Percentiles rank a stretch among this genome's conserved stretches.
These are phyloP conservation scores for Silurus asotus DNA, from an alignment of 2,113 vertebrate species.

Conservation along the genomic window DNA sequence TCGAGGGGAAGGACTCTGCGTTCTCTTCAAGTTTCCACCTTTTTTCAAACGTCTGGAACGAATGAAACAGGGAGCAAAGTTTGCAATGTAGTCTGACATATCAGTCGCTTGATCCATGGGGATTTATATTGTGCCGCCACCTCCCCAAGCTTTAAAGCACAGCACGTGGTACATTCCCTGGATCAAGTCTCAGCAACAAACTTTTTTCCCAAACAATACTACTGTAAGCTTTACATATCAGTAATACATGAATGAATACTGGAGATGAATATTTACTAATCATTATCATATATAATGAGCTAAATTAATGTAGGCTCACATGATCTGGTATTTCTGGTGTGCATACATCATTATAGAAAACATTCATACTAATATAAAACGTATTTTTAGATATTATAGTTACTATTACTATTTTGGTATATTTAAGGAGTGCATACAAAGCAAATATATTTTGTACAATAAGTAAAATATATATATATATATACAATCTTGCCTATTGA, in stretches of 20 bases:
- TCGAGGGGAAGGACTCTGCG: too few relatives aligned
- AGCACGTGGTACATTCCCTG: conserved; percentile 23
- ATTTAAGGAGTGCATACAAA: neutral
- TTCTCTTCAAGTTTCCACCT: neutral
- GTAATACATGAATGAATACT: neutral
- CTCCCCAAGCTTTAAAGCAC: neutral
- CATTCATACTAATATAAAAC: neutral
- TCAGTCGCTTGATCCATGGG: neutral
- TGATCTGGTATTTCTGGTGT: neutral
- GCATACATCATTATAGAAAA: neutral
- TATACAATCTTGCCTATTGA: neutral
- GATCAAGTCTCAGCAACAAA: neutral
- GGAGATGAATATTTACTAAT: neutral
- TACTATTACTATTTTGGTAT: neutral
- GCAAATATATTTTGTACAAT: neutral
- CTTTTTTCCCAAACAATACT: neutral
- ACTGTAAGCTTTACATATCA: too few relatives aligned
- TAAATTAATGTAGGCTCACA: neutral
- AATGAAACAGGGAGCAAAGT: conserved; percentile 7
- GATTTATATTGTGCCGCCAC: neutral
- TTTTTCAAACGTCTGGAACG: neutral
- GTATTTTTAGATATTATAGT: neutral
- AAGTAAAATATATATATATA: neutral
- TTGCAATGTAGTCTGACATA: neutral
- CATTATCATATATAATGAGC: neutral